Conservation (phyloP, 2,797 vertebrate species). For the Argyrosomus regius region DNA sequence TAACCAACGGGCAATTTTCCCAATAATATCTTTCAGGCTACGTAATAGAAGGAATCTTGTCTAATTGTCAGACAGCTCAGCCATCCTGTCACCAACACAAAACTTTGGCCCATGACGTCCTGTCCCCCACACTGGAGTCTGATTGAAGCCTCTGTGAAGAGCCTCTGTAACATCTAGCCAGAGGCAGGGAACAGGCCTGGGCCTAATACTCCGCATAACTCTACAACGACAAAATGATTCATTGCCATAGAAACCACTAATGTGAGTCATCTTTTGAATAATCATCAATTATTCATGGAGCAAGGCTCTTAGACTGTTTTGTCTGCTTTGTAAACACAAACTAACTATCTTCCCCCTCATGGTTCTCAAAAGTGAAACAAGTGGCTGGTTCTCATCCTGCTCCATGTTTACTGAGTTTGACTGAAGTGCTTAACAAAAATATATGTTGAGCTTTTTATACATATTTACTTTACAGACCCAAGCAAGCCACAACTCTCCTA, state of each 20-base stretch:
- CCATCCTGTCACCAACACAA: conserved; percentile 29
- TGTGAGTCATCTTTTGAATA: conserved; percentile 84
- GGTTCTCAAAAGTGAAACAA: conserved; percentile 64
- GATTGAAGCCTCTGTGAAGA: conserved; percentile 39
- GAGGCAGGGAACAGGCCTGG: conserved; percentile 50
- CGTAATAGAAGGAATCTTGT: conserved; percentile 29
- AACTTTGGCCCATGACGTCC: conserved; percentile 9
- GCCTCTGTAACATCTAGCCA: conserved; percentile 52
- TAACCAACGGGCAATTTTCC: neutral
- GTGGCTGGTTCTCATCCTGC: conserved; percentile 69
- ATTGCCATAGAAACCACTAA: conserved; percentile 79
- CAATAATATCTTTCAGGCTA: conserved; percentile 1
- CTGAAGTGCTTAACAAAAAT: conserved; percentile 36
- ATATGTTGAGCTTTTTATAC: conserved; percentile 31
- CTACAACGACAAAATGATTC: conserved; percentile 70
- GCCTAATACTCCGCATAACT: conserved; percentile 68
- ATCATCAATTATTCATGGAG: conserved; percentile 80
- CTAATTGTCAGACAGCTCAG: conserved; percentile 30
- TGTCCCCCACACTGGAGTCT: conserved; percentile 25
- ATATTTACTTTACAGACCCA: conserved; percentile 34
- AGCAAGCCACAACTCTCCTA: conserved; percentile 2
- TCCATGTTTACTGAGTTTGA: conserved; percentile 58
- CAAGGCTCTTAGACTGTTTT: conserved; percentile 77
- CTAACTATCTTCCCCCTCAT: conserved; percentile 64
- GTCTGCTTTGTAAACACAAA: conserved; percentile 77